Percentiles rank a stretch among this genome's conserved stretches.
These are phyloP conservation scores for Amiota communis DNA, from an alignment of 2,888 invertebrate species.

Conservation along the genomic window DNA sequence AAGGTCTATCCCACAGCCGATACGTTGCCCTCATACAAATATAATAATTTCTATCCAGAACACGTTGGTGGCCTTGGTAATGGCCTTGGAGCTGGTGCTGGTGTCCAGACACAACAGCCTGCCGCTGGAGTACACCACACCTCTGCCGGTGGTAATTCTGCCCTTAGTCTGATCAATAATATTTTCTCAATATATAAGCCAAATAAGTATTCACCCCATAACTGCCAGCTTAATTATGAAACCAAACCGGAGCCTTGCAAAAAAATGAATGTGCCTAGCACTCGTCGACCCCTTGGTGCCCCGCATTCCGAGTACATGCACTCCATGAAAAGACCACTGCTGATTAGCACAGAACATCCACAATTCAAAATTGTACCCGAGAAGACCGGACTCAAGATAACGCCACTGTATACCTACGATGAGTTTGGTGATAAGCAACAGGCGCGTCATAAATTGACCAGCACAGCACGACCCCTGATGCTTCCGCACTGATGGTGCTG, in stretches of 20 bases:
- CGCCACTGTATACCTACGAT: constrained; percentile 73
- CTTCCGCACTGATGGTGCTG: constrained; percentile 74
- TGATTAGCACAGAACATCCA: constrained; percentile 75
- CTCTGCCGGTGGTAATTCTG: constrained; percentile 69
- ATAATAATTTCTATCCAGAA: constrained; percentile 72
- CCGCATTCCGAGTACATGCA: constrained; percentile 70
- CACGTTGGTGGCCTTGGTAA: constrained; percentile 55
- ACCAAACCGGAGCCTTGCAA: constrained; percentile 72
- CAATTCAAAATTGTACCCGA: constrained; percentile 75
- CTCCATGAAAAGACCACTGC: constrained; percentile 75
- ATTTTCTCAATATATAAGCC: constrained; percentile 74
- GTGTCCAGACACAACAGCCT: constrained; percentile 67
- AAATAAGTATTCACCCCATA: constrained; percentile 73
- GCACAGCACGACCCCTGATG: constrained; percentile 72
- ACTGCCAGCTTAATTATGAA: constrained; percentile 71
- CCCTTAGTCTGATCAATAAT: constrained; percentile 72
- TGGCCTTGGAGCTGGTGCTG: constrained; percentile 32
- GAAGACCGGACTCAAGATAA: constrained; percentile 76
- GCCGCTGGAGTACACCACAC: constrained; percentile 63
- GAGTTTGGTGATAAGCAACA: constrained; percentile 66
- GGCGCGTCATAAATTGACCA: constrained; percentile 70
- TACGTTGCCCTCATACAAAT: constrained; percentile 70
- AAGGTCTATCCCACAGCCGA: constrained; percentile 70
- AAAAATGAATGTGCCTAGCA: constrained; percentile 73
- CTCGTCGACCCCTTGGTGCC: constrained; percentile 70